Evolutionary conservation across 2,797 vertebrate genomes (phyloP).

Genomic region (Pteronotus mesoamericanus): DNA sequence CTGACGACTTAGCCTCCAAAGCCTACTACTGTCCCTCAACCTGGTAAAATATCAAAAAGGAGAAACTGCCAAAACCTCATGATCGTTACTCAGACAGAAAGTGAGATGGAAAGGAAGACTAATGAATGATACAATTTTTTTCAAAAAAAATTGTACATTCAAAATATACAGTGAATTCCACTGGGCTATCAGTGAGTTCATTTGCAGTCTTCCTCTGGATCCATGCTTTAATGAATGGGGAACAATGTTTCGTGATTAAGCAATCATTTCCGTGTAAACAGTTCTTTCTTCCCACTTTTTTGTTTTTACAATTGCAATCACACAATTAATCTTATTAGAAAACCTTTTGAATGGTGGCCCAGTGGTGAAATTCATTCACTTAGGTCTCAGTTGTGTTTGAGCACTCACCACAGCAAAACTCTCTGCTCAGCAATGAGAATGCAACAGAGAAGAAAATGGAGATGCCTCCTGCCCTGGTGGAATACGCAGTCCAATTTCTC

Average conservation of each 20-base stretch:
- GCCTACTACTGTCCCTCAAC: neutral
- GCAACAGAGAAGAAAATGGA: neutral
- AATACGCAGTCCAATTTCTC: neutral
- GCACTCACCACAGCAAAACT: neutral
- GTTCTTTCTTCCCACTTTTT: neutral
- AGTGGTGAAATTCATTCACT: neutral
- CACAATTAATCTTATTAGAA: slow-evolving; percentile 25
- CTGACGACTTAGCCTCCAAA: neutral
- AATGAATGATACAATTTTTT: neutral
- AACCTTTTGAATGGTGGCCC: neutral
- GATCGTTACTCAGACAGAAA: neutral
- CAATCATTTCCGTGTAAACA: neutral
- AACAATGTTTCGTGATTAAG: neutral
- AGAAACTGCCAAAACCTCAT: neutral
- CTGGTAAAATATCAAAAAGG: neutral
- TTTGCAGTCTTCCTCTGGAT: neutral
- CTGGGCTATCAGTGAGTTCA: neutral
- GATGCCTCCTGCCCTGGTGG: neutral
- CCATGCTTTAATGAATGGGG: neutral
- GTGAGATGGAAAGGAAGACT: neutral
- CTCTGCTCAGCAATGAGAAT: neutral
- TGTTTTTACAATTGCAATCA: neutral
- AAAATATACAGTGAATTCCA: neutral
- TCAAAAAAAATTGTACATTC: neutral
- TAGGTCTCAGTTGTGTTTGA: neutral